These are phyloP conservation scores for Mesorhabditis sp. DNA, from an alignment of 2,888 invertebrate genomes.

Conservation along the genomic window DNA sequence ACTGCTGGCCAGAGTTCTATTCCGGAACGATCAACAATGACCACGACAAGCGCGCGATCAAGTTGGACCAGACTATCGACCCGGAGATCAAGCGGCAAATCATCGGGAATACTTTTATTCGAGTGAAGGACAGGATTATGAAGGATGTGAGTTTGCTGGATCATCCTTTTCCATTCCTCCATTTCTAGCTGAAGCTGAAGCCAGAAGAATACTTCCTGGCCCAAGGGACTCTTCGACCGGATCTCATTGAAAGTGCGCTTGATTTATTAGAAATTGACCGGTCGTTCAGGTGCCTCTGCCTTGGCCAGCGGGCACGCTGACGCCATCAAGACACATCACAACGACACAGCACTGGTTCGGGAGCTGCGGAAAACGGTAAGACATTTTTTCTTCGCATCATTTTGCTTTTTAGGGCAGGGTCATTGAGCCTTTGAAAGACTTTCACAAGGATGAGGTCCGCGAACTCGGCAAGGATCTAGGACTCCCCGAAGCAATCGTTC, in stretches of 20 bases:
- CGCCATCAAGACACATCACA: slow-evolving; percentile 97
- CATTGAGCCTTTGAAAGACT: slow-evolving; percentile 95
- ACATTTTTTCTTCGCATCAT: background rate
- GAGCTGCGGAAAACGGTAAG: slow-evolving; percentile 66
- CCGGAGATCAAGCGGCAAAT: slow-evolving; percentile 97
- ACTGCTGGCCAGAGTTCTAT: slow-evolving; percentile 43
- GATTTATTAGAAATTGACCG: slow-evolving; percentile 64
- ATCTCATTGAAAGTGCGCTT: slow-evolving; percentile 89
- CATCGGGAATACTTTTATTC: slow-evolving; percentile 96
- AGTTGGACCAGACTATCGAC: slow-evolving; percentile 61
- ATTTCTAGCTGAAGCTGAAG: slow-evolving; percentile 76
- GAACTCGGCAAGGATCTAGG: slow-evolving; percentile 83
- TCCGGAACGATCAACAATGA: slow-evolving; percentile 26
- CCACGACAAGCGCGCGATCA: slow-evolving; percentile 16
- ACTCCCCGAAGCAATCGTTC: slow-evolving; percentile 78
- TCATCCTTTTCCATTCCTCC: background rate
- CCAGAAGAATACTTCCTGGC: slow-evolving; percentile 66
- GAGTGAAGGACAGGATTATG: slow-evolving; percentile 61
- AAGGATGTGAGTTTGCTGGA: slow-evolving; percentile 16
- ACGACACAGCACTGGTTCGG: slow-evolving; percentile 90
- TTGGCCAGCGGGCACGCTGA: slow-evolving; percentile 81
- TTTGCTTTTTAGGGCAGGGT: slow-evolving; percentile 71
- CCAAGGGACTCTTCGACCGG: slow-evolving; percentile 82
- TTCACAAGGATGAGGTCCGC: slow-evolving; percentile 96
- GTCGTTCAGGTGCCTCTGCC: slow-evolving; percentile 47